Base-by-base conservation (phyloP, 1,140 invertebrate genomes). In the Drosophila suzukii region DNA sequence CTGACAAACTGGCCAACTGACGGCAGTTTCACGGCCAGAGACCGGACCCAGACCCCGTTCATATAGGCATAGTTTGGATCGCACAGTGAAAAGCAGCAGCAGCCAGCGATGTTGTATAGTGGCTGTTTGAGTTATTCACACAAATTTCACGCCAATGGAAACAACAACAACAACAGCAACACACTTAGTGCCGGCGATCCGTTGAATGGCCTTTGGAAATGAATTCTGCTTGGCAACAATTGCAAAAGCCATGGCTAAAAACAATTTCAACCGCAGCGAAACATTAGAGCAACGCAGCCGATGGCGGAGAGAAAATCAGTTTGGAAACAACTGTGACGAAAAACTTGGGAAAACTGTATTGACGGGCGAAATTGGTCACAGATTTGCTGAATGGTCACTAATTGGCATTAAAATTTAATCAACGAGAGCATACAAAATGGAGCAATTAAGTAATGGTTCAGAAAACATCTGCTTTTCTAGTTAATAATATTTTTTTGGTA, bases 61-160 rank as follows among this genome's bases (percentile, higher is more conserved):
- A 75, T 78, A 85, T 78, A 85, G 81, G 81, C 81, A 85, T 81
- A 83, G 81, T 84, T 73, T 71, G 63, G 65, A 55, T 72, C 68
- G 71, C 75, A 62, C 43, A 78, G 81, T 85, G 81, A 86, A 85
- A 85, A 85, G 60, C 81, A 58, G 44, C 44, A 24, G 41, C 13
- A 15, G 41, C 41, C 57, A 62, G 54, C 24, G 36, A 55, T 46
- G 67, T 51, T 70, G 36, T 54, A 70, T 39, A 44, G 58, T 44
- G 59, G 63, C 38, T 85, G 61, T 53, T 78, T 66, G 75, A 75
- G 85, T 78, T 78, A 83, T 86, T 86, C 82, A 86, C 79, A 86
- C 82, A 88, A 88, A 88, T 82, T 88, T 86, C 78, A 86, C 83
- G 79, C 75, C 79, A 88, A 88, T 88, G 75, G 75, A 60, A 44